Base-by-base conservation (phyloP, 1,140 invertebrate species). In the Saccostrea glomerata region DNA sequence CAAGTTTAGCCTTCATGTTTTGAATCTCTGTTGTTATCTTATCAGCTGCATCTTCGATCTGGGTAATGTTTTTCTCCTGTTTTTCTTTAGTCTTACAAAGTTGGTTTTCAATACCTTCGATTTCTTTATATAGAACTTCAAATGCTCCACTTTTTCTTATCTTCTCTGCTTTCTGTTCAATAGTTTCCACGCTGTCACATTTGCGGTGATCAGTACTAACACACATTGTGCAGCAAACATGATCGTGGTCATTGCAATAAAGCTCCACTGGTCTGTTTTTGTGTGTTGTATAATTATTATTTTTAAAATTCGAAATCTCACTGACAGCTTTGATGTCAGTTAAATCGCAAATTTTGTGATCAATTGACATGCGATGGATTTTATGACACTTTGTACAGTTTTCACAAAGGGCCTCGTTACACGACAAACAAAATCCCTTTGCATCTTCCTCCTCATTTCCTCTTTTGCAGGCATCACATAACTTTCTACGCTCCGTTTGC, bases 381-480 rank as follows among this genome's bases (percentile, higher is more conserved):
- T 66, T 63, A 36, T 86, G 85, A 66, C 0, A 11, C 13, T 40
- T 25, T 1, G 11, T 17, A 66, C 85, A 86, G 7, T 6, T n/a
- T 13, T 86, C 85, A 70, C 85, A 86, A 56, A 66, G 20, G 13
- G 85, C 60, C 40, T 86, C 85, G 15, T 12, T 7, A 66, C 85
- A 86, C 5, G 63, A 23, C 2, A 66, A n/a, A n/a, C 85, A 86
- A 3, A 13, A 36, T 9, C 20, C 17, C 15, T 15, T 40, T 20
- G 85, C 85, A 3, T 12, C 47, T 54, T 20, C 17, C 15, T 70
- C 47, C 7, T 40, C 40, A 17, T 47, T 40, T 23, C 23, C 54
- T 40, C 85, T 66, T 4, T 23, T 17, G 40, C 56, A 47, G 15
- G 63, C 30, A 1, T 11, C 25, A 15, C 15, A 3, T 36, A 11